These are phyloP conservation scores for Pantherophis alleghaniensis DNA, from an alignment of 2,797 vertebrate genomes.

Conservation along the genomic window DNA sequence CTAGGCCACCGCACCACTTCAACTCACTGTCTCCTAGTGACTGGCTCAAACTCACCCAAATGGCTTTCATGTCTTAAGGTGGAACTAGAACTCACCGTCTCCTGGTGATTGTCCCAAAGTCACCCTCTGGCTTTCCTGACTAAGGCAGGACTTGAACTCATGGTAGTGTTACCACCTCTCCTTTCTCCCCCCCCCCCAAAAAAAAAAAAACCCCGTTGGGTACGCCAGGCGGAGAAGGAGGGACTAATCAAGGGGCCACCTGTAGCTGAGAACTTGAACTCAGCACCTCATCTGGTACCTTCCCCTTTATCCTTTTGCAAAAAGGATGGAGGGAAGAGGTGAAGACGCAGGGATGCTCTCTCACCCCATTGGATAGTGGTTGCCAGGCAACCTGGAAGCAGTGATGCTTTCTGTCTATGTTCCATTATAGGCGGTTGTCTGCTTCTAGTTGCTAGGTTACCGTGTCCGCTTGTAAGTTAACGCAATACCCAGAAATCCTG, in stretches of 20 bases:
- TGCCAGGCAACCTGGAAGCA: slow-evolving; percentile 11
- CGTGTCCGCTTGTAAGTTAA: neutral
- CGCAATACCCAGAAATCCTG: neutral
- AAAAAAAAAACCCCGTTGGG: neutral
- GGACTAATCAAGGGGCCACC: too few relatives aligned
- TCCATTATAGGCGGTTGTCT: neutral
- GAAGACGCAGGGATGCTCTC: neutral
- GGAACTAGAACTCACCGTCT: too few relatives aligned
- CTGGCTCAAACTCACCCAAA: too few relatives aligned
- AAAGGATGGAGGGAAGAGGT: neutral
- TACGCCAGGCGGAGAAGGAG: neutral
- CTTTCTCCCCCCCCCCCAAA: too few relatives aligned
- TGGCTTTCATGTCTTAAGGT: too few relatives aligned
- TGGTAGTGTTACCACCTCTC: neutral
- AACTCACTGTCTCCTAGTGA: too few relatives aligned
- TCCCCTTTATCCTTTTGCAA: neutral
- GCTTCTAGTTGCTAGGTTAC: neutral
- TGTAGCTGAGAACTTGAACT: too few relatives aligned
- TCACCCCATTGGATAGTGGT: neutral
- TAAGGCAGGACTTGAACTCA: too few relatives aligned
- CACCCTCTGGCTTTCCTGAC: too few relatives aligned
- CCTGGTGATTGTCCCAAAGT: too few relatives aligned
- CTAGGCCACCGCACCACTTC: too few relatives aligned
- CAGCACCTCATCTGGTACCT: neutral
- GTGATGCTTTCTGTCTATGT: neutral